Percentiles rank a stretch among this genome's conserved stretches.
Conservation (phyloP, 1,140 invertebrate genomes). For the Akabosia matsudoensis region DNA sequence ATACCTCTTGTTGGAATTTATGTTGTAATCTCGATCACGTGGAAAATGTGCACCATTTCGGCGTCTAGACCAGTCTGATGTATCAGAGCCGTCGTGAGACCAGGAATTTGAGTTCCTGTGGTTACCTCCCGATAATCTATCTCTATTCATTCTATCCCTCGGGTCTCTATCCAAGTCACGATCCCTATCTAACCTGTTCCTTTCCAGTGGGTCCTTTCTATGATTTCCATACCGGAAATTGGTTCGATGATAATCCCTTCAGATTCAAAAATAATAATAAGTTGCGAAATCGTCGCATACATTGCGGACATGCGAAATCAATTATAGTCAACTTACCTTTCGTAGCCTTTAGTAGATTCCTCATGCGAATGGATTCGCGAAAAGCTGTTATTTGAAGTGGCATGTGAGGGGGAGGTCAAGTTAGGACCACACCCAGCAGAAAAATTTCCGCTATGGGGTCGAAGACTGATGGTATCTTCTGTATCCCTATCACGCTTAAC, state of each 20-base stretch:
- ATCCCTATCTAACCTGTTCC: conserved; percentile 25
- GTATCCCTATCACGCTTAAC: conserved; percentile 25
- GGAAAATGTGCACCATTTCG: conserved; percentile 12
- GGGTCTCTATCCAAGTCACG: conserved; percentile 27
- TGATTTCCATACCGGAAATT: conserved; percentile 14
- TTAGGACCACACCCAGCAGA: conserved; percentile 42
- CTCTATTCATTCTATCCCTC: conserved; percentile 8
- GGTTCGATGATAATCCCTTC: conserved; percentile 1
- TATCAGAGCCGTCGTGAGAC: neutral
- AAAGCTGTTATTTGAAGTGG: conserved; percentile 15
- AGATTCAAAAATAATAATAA: neutral
- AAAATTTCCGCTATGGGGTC: conserved; percentile 45
- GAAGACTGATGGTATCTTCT: conserved; percentile 42
- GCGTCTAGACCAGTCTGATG: conserved; percentile 11
- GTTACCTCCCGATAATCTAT: neutral
- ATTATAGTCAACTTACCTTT: neutral
- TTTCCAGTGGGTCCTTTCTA: conserved; percentile 14
- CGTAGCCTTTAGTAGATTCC: conserved; percentile 26
- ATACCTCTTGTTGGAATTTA: neutral
- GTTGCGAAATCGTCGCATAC: neutral
- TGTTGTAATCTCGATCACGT: conserved; percentile 22
- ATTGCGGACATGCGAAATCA: neutral
- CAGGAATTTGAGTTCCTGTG: conserved; percentile 25
- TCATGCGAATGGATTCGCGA: conserved; percentile 21
- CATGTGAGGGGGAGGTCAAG: conserved; percentile 31